These are phyloP conservation scores for Paramisgurnus dabryanus DNA, from an alignment of 2,113 vertebrate species.

Conservation along the genomic window DNA sequence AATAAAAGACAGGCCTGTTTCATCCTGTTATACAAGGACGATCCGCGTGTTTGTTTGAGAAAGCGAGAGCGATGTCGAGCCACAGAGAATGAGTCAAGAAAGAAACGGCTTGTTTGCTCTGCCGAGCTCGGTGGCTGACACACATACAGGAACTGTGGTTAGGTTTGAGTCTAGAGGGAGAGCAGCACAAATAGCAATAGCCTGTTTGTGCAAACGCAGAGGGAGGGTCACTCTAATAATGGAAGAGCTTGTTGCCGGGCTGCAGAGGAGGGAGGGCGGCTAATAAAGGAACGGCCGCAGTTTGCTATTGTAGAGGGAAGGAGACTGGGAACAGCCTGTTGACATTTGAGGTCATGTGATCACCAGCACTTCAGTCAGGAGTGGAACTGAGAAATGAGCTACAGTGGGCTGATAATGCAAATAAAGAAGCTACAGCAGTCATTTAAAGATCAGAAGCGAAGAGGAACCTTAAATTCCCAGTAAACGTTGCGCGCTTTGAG, in stretches of 20 bases:
- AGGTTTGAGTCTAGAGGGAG: constrained; percentile 51
- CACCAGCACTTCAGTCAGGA: constrained; percentile 45
- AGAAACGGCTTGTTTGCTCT: constrained; percentile 63
- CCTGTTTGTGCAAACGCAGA: constrained; percentile 49
- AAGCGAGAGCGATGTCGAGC: neutral
- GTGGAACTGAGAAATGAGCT: constrained; percentile 48
- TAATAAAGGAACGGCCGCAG: constrained; percentile 53
- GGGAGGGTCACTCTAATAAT: constrained; percentile 46
- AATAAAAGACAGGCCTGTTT: constrained; percentile 59
- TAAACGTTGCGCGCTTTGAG: constrained; percentile 1
- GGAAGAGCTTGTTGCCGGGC: constrained; percentile 49
- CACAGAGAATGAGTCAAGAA: constrained; percentile 39
- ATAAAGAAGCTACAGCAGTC: constrained; percentile 55
- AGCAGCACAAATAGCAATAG: constrained; percentile 51
- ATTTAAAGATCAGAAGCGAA: constrained; percentile 53
- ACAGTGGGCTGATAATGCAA: constrained; percentile 19
- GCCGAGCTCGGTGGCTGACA: constrained; percentile 44
- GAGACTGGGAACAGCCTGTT: constrained; percentile 55
- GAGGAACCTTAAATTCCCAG: constrained; percentile 36
- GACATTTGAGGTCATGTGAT: constrained; percentile 58
- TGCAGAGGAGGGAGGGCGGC: constrained; percentile 38
- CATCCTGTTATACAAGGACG: constrained; percentile 41
- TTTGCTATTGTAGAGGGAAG: constrained; percentile 48
- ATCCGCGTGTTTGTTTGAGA: constrained; percentile 56
- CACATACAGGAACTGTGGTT: constrained; percentile 57